Percentiles rank a stretch among this genome's conserved stretches.
These are phyloP conservation scores for Pyrocephalus nanus DNA, from an alignment of 2,797 vertebrate species.

Conservation along the genomic window DNA sequence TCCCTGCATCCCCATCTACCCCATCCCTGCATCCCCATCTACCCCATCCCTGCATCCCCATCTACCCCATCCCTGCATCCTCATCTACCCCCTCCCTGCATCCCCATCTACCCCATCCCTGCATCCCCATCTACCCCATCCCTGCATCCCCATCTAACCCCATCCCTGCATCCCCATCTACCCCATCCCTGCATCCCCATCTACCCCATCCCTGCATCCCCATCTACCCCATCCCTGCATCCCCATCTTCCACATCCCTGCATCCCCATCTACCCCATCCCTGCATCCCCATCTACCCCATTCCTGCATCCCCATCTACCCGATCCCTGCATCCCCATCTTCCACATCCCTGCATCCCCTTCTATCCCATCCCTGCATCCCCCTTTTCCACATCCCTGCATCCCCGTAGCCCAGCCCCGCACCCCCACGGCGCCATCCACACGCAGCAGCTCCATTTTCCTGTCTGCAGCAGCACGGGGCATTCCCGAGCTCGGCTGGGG, in stretches of 20 bases:
- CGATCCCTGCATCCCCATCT: too few relatives aligned
- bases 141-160: not conserved
- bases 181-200: too few relatives aligned
- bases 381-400: not conserved
- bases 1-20: too few relatives aligned
- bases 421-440: not conserved
- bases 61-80: not conserved
- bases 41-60: too few relatives aligned
- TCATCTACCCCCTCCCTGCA: not conserved
- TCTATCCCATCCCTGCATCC: not conserved
- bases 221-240: too few relatives aligned
- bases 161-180: not conserved
- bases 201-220: not conserved
- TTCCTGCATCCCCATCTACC: too few relatives aligned
- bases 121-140: not conserved
- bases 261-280: too few relatives aligned
- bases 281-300: too few relatives aligned
- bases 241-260: too few relatives aligned
- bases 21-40: not conserved
- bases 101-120: not conserved
- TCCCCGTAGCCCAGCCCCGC: not conserved
- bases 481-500: not conserved
- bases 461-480: not conserved
- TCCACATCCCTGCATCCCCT: too few relatives aligned
- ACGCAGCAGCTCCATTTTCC: rapidly evolving